Conservation (phyloP, 1,140 invertebrate genomes). For the Planococcus citri region DNA sequence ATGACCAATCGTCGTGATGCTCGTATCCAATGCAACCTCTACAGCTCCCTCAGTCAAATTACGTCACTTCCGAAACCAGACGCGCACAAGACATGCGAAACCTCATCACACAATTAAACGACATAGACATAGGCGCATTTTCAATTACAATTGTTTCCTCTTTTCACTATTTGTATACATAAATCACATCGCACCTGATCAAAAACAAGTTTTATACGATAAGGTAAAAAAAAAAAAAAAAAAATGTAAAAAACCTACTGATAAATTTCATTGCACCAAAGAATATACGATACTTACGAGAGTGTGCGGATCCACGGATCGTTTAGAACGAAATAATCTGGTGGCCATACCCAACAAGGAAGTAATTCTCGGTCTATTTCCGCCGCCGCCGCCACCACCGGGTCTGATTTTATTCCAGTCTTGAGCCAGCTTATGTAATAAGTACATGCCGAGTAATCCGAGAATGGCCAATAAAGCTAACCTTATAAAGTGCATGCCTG, state of each 20-base stretch:
- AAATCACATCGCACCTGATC: neutral
- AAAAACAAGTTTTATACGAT: neutral
- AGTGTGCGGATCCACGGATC: conserved; percentile 8
- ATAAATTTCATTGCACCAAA: neutral
- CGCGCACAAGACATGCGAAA: neutral
- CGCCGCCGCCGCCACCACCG: conserved; percentile 15
- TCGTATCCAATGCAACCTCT: too few relatives aligned
- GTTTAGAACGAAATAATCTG: conserved; percentile 14
- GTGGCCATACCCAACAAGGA: neutral
- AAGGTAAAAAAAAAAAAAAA: neutral
- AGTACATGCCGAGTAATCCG: conserved; percentile 37
- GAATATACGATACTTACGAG: neutral
- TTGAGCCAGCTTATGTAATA: conserved; percentile 37
- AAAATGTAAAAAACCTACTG: neutral
- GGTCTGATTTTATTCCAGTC: conserved; percentile 36
- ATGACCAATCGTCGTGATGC: too few relatives aligned
- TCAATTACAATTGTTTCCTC: conserved; percentile 1
- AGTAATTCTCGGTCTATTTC: conserved; percentile 22
- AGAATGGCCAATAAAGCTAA: conserved; percentile 33
- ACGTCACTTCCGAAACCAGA: neutral
- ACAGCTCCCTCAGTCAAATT: too few relatives aligned
- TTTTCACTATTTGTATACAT: neutral
- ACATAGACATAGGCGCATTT: neutral
- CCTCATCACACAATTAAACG: neutral
- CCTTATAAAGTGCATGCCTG: conserved; percentile 28